These are phyloP conservation scores for Drosophila tripunctata DNA, from an alignment of 2,888 invertebrate genomes.

Conservation along the genomic window DNA sequence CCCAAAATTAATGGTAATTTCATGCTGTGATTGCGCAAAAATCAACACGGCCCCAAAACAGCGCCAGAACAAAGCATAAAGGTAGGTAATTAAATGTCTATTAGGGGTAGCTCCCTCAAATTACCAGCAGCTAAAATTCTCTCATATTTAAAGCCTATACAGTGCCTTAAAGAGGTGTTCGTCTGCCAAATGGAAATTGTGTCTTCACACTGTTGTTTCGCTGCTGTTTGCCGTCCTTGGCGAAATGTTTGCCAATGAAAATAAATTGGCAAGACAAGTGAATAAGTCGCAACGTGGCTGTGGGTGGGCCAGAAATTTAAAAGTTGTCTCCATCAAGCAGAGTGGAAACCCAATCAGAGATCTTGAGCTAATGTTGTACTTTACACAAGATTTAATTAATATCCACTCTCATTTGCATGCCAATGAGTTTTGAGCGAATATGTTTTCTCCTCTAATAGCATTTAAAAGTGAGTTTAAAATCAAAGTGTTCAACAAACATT, in stretches of 20 bases:
- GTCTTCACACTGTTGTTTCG: too few relatives aligned
- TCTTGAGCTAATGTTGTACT: conserved; percentile 25
- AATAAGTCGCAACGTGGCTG: not conserved
- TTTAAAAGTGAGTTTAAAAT: not conserved
- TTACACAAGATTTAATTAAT: conserved; percentile 48
- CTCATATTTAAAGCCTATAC: conserved; percentile 2
- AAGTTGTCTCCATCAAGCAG: conserved; percentile 20
- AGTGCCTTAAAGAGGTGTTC: conserved; percentile 10
- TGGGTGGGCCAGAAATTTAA: conserved; percentile 31
- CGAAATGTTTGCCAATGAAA: conserved; percentile 50
- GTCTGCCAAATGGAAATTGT: conserved; percentile 4
- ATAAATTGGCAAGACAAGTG: conserved; percentile 46
- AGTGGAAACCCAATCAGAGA: conserved; percentile 37
- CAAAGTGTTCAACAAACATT: not conserved
- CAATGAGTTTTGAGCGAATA: conserved; percentile 23
- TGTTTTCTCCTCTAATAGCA: conserved; percentile 5
- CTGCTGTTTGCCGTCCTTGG: conserved; percentile 21
- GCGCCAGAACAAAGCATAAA: conserved; percentile 50
- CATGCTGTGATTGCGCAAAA: conserved; percentile 60
- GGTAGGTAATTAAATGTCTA: conserved; percentile 68
- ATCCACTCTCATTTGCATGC: conserved; percentile 34
- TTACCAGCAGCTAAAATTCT: conserved; percentile 14
- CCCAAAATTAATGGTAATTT: conserved; percentile 60
- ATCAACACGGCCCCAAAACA: conserved; percentile 57
- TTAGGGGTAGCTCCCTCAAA: conserved; percentile 42